A percentile compares a stretch with the other conserved stretches of the same genome.
These are phyloP conservation scores for Eueides isabella DNA, from an alignment of 1,140 invertebrate genomes.

Conservation along the genomic window DNA sequence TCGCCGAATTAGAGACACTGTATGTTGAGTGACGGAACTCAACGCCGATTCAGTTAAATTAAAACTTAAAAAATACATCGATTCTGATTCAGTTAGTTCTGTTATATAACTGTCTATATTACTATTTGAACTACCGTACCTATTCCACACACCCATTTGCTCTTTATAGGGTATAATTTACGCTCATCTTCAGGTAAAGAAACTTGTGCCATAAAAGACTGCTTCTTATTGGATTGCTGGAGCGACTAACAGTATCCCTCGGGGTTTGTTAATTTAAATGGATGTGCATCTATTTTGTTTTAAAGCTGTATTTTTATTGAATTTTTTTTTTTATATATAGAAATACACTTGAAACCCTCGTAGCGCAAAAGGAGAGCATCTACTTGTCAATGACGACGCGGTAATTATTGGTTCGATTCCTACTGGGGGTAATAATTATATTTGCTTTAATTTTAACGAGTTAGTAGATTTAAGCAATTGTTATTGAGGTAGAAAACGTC, in stretches of 20 bases:
- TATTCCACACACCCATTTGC: slow-evolving; percentile 9
- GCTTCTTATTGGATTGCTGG: slow-evolving; percentile 19
- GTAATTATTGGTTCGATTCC: too few relatives aligned
- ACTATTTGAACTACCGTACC: slow-evolving; percentile 3
- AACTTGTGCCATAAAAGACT: slow-evolving; percentile 22
- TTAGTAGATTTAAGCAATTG: too few relatives aligned
- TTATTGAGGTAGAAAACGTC: too few relatives aligned
- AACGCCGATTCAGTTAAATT: too few relatives aligned
- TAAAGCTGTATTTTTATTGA: background rate
- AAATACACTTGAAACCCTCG: background rate
- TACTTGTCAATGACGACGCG: too few relatives aligned
- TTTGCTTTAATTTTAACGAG: too few relatives aligned
- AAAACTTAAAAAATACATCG: too few relatives aligned
- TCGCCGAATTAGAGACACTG: too few relatives aligned
- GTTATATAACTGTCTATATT: background rate
- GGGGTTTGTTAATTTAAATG: slow-evolving; percentile 10
- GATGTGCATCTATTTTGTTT: background rate
- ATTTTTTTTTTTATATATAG: background rate
- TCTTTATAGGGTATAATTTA: slow-evolving; percentile 21
- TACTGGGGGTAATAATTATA: too few relatives aligned
- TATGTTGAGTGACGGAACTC: too few relatives aligned
- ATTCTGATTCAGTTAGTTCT: background rate
- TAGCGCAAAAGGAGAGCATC: too few relatives aligned
- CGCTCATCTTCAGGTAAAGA: slow-evolving; percentile 21
- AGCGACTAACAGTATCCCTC: slow-evolving; percentile 3